Conservation (phyloP, 2,113 vertebrate species). For the Crypturellus undulatus region DNA sequence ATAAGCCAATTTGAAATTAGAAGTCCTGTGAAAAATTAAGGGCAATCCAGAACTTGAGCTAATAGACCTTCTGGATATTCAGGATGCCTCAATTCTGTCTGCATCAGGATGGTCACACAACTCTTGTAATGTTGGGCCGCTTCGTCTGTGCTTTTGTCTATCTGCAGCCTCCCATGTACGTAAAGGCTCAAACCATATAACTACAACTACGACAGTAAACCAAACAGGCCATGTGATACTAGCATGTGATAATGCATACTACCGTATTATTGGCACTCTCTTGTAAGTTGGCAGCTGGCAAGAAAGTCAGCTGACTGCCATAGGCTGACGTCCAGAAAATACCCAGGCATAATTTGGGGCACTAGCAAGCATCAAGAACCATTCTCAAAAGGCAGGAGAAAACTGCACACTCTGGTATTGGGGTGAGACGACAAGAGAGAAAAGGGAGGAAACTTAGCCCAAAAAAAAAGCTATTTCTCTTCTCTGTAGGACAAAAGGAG, state of each 20-base stretch:
- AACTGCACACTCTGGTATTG: neutral
- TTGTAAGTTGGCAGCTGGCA: neutral
- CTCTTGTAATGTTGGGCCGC: neutral
- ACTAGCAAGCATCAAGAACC: neutral
- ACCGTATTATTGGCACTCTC: neutral
- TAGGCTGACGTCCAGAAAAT: neutral
- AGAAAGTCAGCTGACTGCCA: too few relatives aligned
- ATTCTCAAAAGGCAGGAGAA: neutral
- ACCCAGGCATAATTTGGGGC: neutral
- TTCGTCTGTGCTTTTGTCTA: neutral
- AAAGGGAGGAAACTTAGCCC: neutral
- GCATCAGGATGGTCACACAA: neutral
- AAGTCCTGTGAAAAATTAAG: slow-evolving; percentile 32
- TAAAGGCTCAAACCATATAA: neutral
- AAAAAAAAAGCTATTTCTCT: neutral
- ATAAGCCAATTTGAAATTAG: slow-evolving; percentile 23
- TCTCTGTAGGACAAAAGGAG: neutral
- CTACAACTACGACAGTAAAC: neutral
- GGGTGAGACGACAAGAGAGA: neutral
- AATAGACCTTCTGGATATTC: slow-evolving; percentile 38
- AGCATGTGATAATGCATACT: neutral
- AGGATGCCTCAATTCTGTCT: neutral
- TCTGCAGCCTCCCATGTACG: neutral
- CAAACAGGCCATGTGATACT: neutral
- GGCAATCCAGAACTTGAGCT: slow-evolving; percentile 14